A percentile compares a stretch with the other conserved stretches of the same genome.
These are phyloP conservation scores for Microdon myrmicae DNA, from an alignment of 2,888 invertebrate species.

Conservation along the genomic window DNA sequence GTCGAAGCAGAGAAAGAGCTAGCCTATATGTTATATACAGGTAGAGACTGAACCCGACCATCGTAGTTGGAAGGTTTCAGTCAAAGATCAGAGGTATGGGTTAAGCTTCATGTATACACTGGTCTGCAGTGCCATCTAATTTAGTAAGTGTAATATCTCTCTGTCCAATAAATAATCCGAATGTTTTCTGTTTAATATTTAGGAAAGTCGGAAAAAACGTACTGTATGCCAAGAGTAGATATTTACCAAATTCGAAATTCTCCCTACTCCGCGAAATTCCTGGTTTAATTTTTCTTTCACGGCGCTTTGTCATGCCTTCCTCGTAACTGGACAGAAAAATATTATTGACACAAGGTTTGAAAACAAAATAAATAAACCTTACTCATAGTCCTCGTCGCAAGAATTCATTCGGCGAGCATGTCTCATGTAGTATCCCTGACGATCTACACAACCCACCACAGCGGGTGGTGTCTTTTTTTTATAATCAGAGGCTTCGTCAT, in stretches of 20 bases:
- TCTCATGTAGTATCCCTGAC: conserved; percentile 69
- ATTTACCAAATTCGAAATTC: conserved; percentile 64
- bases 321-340: conserved; percentile 60
- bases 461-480: conserved; percentile 63
- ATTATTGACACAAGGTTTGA: neutral
- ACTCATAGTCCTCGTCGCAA: conserved; percentile 80
- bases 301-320: conserved; percentile 61
- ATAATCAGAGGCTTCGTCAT: conserved; percentile 74
- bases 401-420: conserved; percentile 70
- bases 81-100: too few species aligned
- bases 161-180: too few species aligned
- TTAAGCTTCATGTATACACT: too few species aligned
- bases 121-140: too few species aligned
- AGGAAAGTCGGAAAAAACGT: too few species aligned
- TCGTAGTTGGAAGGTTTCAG: too few species aligned
- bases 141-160: too few species aligned
- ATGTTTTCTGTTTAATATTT: too few species aligned
- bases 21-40: too few species aligned
- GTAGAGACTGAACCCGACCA: too few species aligned
- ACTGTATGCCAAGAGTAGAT: neutral
- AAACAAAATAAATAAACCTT: conserved; percentile 65
- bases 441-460: conserved; percentile 54
- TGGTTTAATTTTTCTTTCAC: conserved; percentile 62
- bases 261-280: conserved; percentile 64
- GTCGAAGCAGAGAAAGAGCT: too few species aligned